Conservation (phyloP, 1,140 invertebrate species). For the Drosophila azteca region DNA sequence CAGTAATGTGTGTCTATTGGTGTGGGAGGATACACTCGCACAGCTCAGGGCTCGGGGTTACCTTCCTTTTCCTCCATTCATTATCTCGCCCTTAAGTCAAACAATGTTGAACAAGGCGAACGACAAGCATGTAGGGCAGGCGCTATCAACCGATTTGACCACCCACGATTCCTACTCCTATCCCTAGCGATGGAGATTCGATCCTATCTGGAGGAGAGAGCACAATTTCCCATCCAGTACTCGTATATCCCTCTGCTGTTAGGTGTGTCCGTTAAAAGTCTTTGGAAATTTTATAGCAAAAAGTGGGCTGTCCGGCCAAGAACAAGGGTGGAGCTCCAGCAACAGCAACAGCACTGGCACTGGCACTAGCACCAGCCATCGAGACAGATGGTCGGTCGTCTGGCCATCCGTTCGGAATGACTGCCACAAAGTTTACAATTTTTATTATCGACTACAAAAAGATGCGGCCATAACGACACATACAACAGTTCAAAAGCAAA, state of each 20-base stretch:
- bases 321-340: slow-evolving; percentile 30
- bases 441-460: slow-evolving; percentile 71
- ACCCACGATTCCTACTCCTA: slow-evolving; percentile 29
- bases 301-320: slow-evolving; percentile 30
- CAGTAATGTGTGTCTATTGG: too few relatives aligned
- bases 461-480: slow-evolving; percentile 46
- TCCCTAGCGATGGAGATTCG: not conserved
- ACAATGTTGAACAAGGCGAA: slow-evolving; percentile 58
- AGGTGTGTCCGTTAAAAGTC: slow-evolving; percentile 24
- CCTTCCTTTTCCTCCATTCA: slow-evolving; percentile 7
- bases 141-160: slow-evolving; percentile 52
- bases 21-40: not conserved
- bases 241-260: not conserved
- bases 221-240: slow-evolving; percentile 27
- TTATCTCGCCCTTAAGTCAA: slow-evolving; percentile 34
- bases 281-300: slow-evolving; percentile 31
- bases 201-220: not conserved
- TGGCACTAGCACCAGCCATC: not conserved
- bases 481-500: slow-evolving; percentile 43
- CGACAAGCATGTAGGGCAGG: slow-evolving; percentile 57
- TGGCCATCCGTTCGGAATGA: slow-evolving; percentile 8
- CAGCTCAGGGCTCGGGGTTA: slow-evolving; percentile 3
- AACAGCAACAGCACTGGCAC: not conserved
- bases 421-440: slow-evolving; percentile 64
- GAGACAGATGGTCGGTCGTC: slow-evolving; percentile 16